Base-by-base conservation (phyloP, 2,797 vertebrate genomes). In the Oreortyx pictus region DNA sequence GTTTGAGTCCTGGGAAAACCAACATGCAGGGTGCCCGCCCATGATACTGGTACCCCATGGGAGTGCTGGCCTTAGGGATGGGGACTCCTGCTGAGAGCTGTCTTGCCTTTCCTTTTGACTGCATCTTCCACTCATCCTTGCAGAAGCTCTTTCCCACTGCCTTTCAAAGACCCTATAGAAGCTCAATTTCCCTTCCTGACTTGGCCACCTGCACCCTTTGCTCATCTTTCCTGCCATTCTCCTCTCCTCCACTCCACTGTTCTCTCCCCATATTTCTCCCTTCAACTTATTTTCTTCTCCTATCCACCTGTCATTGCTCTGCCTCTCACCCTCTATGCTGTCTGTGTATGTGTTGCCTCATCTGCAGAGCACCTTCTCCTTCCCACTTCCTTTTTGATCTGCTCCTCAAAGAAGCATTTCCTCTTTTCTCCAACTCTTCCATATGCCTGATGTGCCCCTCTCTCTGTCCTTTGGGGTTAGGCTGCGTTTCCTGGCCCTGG, bases 361-460 rank as follows among this genome's bases (percentile, higher is more conserved):
- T 31, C 80, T 52, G n/a, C 59, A 62, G 56, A 70, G 35, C 43
- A 86, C 71, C 14, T 78, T 78, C 39, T 81, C 41, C 46, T 92
- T 89, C 59, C 14, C 54, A 43, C 13, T 67, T 61, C 46, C 67
- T 67, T 47, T 70, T 57, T 46, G 29, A 91, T 18, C 23, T 56
- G 49, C 46, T 74, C 83, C 70, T 88, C 39, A 24, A 70, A 56
- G n/a, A 43, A 91, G 62, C 25, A 43, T 19, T 78, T 91, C 79
- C 39, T 76, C 31, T 85, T 83, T 60, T n/a, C 29, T 70, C 46
- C 18, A 43, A 18, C 35, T 70, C 88, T 93, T 88, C 33, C 1
- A 0, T n/a, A 64, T 15, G 8, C 65, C 35, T 54, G n/a, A 49
- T 68, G 14, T 50, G 29, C 54, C 72, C 15, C 49, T 70, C 43